Percentiles rank a stretch among this genome's conserved stretches.
Conservation (phyloP, 2,888 invertebrate species). For the Seira musarum region DNA sequence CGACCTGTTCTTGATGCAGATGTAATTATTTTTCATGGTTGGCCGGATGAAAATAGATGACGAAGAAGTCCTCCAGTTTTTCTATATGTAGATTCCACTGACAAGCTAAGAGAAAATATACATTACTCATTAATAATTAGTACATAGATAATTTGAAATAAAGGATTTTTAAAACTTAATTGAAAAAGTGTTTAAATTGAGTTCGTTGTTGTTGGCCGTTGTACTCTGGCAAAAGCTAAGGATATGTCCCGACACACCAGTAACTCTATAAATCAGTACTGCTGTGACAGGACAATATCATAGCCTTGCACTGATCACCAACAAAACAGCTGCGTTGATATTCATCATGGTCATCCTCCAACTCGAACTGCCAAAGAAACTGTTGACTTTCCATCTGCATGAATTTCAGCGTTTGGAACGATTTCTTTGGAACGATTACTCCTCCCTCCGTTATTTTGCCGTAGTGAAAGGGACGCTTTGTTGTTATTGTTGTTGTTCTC, state of each 20-base stretch:
- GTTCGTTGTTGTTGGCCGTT: neutral
- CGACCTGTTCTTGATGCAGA: too few species aligned
- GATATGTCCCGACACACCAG: constrained; percentile 95
- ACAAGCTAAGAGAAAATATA: neutral
- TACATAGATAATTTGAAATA: neutral
- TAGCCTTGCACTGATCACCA: constrained; percentile 74
- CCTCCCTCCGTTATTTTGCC: too few species aligned
- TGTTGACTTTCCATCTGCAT: neutral
- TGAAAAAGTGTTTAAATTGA: neutral
- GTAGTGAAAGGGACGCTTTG: too few species aligned
- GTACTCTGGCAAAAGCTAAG: constrained; percentile 74
- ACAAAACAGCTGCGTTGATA: constrained; percentile 40
- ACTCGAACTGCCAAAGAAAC: neutral
- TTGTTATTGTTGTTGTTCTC: too few species aligned
- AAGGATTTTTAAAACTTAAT: neutral
- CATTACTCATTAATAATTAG: neutral
- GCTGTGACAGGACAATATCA: constrained; percentile 99
- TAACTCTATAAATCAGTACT: constrained; percentile 85
- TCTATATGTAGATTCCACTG: neutral
- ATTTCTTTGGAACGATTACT: too few species aligned
- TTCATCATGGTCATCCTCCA: neutral
- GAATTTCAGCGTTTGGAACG: too few species aligned
- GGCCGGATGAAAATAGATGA: neutral
- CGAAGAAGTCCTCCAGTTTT: neutral
- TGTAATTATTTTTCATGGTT: too few species aligned